Evolutionary conservation across 2,888 invertebrate species (phyloP).

Genomic region (Frankliniella fusca): DNA sequence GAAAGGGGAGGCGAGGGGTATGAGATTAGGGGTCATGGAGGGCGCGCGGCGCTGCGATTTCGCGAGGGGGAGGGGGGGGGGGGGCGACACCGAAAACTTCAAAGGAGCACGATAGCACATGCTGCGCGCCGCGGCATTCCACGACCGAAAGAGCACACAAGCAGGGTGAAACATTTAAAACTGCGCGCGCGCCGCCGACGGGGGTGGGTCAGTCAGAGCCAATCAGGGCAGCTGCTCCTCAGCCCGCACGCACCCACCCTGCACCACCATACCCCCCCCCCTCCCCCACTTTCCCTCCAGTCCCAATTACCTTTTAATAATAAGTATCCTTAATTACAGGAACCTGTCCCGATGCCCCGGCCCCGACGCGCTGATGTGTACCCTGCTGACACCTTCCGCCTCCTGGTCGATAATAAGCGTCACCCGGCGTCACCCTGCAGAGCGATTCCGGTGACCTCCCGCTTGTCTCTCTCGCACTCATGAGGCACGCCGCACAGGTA

Average conservation of each 20-base stretch:
- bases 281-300: no score
- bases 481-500: no score
- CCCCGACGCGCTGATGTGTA: background rate
- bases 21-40: no score
- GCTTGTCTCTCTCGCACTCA: background rate
- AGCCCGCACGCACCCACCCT: no score
- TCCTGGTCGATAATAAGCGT: background rate
- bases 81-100: background rate
- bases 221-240: no score
- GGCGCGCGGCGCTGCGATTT: no score
- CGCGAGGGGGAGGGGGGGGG: no score
- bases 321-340: constrained; percentile 23
- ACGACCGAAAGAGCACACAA: background rate
- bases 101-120: background rate
- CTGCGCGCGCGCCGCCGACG: background rate
- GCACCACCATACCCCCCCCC: no score
- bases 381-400: background rate
- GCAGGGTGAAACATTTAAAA: background rate
- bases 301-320: constrained; percentile 11
- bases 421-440: background rate
- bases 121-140: background rate
- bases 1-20: background rate
- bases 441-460: no score
- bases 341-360: constrained; percentile 11
- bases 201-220: no score